Base-by-base conservation (phyloP, 1,140 invertebrate species). In the Aplysia californica region DNA sequence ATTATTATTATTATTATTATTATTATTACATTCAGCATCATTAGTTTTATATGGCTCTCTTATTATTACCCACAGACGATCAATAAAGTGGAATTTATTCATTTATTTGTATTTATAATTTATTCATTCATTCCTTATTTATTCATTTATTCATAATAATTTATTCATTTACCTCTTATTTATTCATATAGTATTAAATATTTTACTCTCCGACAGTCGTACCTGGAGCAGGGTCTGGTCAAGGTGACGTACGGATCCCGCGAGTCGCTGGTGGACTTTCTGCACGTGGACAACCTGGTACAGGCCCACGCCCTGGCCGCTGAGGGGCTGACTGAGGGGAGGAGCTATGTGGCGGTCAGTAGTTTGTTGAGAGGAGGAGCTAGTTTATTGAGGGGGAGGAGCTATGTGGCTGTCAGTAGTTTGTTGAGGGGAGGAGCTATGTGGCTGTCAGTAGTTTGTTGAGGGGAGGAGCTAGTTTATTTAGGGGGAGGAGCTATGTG, bases 271-370 rank as follows among this genome's bases (percentile, higher is more conserved):
- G 88, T 89, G n/a, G 90, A 91, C 69, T 91, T 90, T 76, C 78
- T 89, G 56, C 85, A 90, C 78, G 83, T 89, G 3, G 85, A 89
- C 55, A 91, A 91, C 68, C 82, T 90, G 10, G 89, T 89, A 1
- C 86, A 90, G 67, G 90, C 85, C 38, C 89, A 91, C 75, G 79
- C 87, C 3, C 80, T 88, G 75, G 90, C 90, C 35, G 88, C 85
- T 4, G 64, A 84, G 31, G 85, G 76, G 15, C 73, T 91, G 5
- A 76, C 84, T 4, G 56, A 75, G 55, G 65, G 82, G 0, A 84
- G 84, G 55, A 59, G 74, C 10, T 77, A 73, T 79, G 69, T 83
- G 18, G 82, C 85, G 75, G 84, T 87, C 64, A 84, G 84, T 78
- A 15, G 3, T 1, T 15, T 4, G 31, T 3, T 3, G 33, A 15